Percentiles rank a stretch among this genome's conserved stretches.
These are phyloP conservation scores for Neodon shergylaensis DNA, from an alignment of 2,113 vertebrate genomes.

Conservation along the genomic window DNA sequence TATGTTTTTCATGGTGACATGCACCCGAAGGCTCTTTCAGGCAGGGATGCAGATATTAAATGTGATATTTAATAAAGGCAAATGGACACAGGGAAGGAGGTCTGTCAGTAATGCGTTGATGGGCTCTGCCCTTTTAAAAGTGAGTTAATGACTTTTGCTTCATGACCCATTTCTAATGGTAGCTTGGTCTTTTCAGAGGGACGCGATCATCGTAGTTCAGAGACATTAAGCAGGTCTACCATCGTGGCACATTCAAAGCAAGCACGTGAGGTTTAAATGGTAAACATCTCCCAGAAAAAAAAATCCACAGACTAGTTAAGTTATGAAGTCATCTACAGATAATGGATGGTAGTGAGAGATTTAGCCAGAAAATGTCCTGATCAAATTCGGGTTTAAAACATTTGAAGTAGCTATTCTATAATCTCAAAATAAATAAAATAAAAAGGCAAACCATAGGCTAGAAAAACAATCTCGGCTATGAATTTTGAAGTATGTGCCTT, in stretches of 20 bases:
- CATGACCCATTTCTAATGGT: constrained; percentile 79
- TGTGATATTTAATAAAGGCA: constrained; percentile 82
- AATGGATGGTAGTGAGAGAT: background rate
- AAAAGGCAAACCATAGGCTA: background rate
- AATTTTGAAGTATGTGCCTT: background rate
- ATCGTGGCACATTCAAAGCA: constrained; percentile 65
- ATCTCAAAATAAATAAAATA: background rate
- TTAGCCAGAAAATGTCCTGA: constrained; percentile 27
- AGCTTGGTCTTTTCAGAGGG: constrained; percentile 62
- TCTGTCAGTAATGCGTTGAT: constrained; percentile 78
- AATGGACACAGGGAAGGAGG: constrained; percentile 71
- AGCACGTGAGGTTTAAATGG: constrained; percentile 70
- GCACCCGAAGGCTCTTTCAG: constrained; percentile 59
- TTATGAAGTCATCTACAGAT: constrained; percentile 48
- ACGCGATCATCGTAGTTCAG: constrained; percentile 73
- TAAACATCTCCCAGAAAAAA: constrained; percentile 61
- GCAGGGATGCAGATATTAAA: constrained; percentile 69
- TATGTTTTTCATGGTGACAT: constrained; percentile 64
- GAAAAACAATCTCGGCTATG: background rate
- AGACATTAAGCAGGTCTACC: constrained; percentile 59
- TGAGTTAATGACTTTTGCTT: constrained; percentile 80
- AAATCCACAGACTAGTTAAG: constrained; percentile 67
- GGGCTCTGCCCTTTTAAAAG: constrained; percentile 79
- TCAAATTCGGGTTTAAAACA: constrained; percentile 63
- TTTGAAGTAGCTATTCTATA: background rate